Evolutionary conservation across 1,140 invertebrate genomes (phyloP), one percentile per base, ranked within the genome.

Genomic region (Diorhabda sublineata): DNA sequence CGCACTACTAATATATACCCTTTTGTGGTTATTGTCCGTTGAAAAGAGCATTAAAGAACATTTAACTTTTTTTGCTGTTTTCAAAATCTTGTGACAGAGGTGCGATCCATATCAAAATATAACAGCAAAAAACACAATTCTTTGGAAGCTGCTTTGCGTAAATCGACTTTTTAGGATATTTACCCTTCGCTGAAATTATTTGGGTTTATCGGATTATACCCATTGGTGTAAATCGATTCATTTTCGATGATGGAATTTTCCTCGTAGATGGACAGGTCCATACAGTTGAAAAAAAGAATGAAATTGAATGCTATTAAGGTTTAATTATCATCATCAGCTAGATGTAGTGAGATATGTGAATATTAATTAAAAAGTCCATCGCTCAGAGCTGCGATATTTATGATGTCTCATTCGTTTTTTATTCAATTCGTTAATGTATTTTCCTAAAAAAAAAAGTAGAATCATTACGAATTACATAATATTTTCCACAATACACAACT

Each of bases 1-100:
- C 26, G 26, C 26, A 26, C 26, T 26, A 26, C 26, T 26, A 26
- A 26, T 26, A 26, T 6, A 52, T 52, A 52, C n/a, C 47, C 26
- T 52, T 52, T 52, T 52, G 47, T 52, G 47, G 6, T 52, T 52
- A n/a, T n/a, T 52, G 6, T 52, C n/a, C n/a, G 47, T 6, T n/a
- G 6, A n/a, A 52, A 52, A 52, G 47, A n/a, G 47, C 47, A 4
- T 52, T 52, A 3, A 6, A n/a, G n/a, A 52, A n/a, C 47, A n/a
- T 52, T 52, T 52, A 52, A 4, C 47, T 52, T 52, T 52, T 52
- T 52, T 52, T n/a, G 47, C 6, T 6, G 6, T n/a, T 52, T 52
- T 52, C 47, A 52, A 52, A 52, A 52, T 52, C n/a, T n/a, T 52
- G 47, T 52, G 47, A 52, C 47, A 52, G n/a, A 52, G 47, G 47